These are phyloP conservation scores for Drosophila lini DNA, from an alignment of 1,140 invertebrate species.

Conservation along the genomic window DNA sequence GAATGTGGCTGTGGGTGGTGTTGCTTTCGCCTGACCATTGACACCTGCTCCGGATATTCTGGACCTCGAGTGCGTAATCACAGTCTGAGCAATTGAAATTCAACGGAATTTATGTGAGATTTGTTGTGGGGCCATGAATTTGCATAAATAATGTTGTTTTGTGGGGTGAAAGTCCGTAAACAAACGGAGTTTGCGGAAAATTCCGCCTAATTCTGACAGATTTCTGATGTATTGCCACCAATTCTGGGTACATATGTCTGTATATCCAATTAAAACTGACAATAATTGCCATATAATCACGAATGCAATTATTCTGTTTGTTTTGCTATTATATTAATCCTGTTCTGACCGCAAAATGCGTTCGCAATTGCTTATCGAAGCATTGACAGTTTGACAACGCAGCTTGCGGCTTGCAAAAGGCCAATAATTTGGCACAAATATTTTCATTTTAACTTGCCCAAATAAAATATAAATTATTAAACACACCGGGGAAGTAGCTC, in stretches of 20 bases:
- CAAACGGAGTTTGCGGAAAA: constrained; percentile 1
- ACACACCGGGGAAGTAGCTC: not conserved
- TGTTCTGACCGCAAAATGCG: constrained; percentile 19
- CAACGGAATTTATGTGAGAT: constrained; percentile 48
- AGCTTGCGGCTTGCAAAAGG: not conserved
- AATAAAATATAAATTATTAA: not conserved
- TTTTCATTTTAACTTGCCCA: not conserved
- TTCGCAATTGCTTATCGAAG: constrained; percentile 9
- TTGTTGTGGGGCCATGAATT: constrained; percentile 18
- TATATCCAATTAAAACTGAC: constrained; percentile 17
- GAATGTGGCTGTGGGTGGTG: constrained; percentile 21
- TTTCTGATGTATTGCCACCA: not conserved
- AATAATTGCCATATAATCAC: constrained; percentile 9
- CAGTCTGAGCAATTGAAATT: constrained; percentile 67
- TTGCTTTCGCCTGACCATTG: constrained; percentile 42
- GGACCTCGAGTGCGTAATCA: constrained; percentile 49
- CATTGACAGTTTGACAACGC: constrained; percentile 34
- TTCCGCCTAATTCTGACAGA: constrained; percentile 6
- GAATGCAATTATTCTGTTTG: not conserved
- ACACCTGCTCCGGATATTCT: constrained; percentile 48
- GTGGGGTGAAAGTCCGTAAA: constrained; percentile 9
- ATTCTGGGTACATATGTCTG: not conserved
- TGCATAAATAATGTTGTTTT: constrained; percentile 7
- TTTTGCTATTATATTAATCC: constrained; percentile 1
- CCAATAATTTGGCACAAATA: constrained; percentile 10